Percentiles rank a stretch among this genome's conserved stretches.
phyloP scores from a whole-genome alignment of 2,888 invertebrate genomes.

The Embidobia sp. region DNA sequence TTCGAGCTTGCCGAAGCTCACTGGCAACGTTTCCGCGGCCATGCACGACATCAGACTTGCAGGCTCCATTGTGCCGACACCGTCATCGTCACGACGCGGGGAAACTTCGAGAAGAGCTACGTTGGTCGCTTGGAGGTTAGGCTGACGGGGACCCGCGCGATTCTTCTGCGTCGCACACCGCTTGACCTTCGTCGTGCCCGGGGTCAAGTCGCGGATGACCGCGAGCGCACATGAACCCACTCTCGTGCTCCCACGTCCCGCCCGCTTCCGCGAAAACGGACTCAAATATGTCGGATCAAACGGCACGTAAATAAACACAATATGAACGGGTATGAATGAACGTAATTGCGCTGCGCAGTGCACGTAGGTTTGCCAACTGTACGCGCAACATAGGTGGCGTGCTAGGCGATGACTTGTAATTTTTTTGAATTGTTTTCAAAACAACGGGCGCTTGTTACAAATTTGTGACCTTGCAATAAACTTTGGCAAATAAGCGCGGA shows the following conservation, averaged over 20 bases:
- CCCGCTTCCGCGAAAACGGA: neutral
- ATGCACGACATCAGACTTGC: constrained; percentile 52
- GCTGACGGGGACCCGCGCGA: neutral
- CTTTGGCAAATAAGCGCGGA: no score
- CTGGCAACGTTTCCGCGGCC: constrained; percentile 66
- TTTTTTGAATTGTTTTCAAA: no score
- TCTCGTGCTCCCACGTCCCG: neutral
- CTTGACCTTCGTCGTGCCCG: constrained; percentile 12
- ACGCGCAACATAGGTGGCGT: neutral
- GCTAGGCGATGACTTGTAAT: no score
- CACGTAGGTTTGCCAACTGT: constrained; percentile 7
- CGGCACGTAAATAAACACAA: constrained; percentile 61
- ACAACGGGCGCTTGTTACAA: no score
- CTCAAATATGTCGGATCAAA: constrained; percentile 25
- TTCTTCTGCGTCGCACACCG: constrained; percentile 1
- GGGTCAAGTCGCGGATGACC: neutral
- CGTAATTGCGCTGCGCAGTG: constrained; percentile 53
- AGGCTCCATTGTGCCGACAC: constrained; percentile 22
- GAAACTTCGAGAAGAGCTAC: constrained; percentile 42
- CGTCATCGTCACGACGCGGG: constrained; percentile 43
- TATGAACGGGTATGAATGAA: constrained; percentile 48
- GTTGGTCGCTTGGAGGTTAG: constrained; percentile 34
- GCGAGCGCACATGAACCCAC: neutral
- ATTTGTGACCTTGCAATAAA: no score
- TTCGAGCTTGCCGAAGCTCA: constrained; percentile 67